Base-by-base conservation (phyloP, 2,113 vertebrate species). In the Scortum barcoo region DNA sequence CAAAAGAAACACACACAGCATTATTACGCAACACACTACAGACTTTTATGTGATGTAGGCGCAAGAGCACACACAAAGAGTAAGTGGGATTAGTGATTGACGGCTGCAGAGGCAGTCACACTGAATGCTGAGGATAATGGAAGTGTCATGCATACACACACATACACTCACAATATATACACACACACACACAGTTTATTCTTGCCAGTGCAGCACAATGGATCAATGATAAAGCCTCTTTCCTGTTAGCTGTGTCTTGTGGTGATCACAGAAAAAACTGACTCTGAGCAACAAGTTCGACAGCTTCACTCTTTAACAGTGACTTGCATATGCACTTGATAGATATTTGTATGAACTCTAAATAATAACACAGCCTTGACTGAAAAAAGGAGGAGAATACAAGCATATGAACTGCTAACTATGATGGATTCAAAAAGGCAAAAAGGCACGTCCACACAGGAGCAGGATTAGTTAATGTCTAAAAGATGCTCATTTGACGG, bases 141-240 rank as follows among this genome's bases (percentile, higher is more conserved):
- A 26, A 24, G 63, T 78, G 53, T 57, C 42, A 14, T 3, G 1
- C 3, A 2, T 19, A 10, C 56, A 46, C 26, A 24, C 28, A 38
- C 28, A 50, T 13, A 50, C 50, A 40, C 13, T 4, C 7, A 6
- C 16, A 7, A 17, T 48, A 48, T 7, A 28, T 48, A 63, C 17
- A 61, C 28, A 75, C 6, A 50, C 48, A 65, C 60, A 76, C 24
- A 36, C 53, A 56, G 8, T 28, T 30, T 2, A 51, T 69, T 78
- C 16, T 60, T 38, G 42, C 54, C 30, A 19, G 40, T 9, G 26
- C 2, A 0, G 9, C 73, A 14, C 33, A 22, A 6, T 4, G 24
- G 53, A 61, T 78, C 76, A 40, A 51, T 61, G 51, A 6, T 5
- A n/a, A 60, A 50, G 65, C n/a, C 57, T 44, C 57, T 53, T 79